Base-by-base conservation (phyloP, 37 sponge, comb jelly and placozoan genomes). In the Chondrilla cf. caribensis region DNA sequence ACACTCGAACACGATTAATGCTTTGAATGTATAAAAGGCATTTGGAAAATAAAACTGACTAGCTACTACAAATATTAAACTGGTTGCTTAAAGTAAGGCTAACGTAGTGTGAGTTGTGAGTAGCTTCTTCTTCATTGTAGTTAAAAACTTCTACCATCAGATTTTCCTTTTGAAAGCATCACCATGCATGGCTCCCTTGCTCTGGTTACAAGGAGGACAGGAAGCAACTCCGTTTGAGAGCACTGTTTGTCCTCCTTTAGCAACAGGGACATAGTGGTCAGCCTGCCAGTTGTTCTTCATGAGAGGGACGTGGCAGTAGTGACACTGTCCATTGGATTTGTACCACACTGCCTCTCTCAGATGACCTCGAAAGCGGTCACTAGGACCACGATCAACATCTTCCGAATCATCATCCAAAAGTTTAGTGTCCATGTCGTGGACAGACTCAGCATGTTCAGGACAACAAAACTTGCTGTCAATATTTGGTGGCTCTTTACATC, bases 201-300 rank as follows among this genome's bases (percentile, higher is more conserved):
- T 73, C 43, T 41, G 44, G 76, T 73, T 73, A 43, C 76, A 73
- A 19, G 76, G 40, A 73, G 76, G 41, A 39, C 76, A 73, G 25
- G 44, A n/a, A 9, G 25, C 44, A 1, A 43, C 44, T 40, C 76
- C 76, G 40, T 73, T 73, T 42, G 41, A 31, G n/a, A 73, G 76
- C n/a, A 37, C 36, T 41, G 76, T 73, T 2, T 6, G 44, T 21
- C 76, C 76, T 36, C 76, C 76, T 38, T 38, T 15, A 37, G 41
- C 76, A 37, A 73, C 76, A 39, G 76, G 76, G 2, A 39, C 25
- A 37, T 42, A 24, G 44, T 73, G 76, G 36, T 73, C 76, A 38
- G 76, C 76, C 18, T 73, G 76, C 68, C 68, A 67, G 2, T 42
- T 42, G 24, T 73, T 40, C 36, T 9, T 32, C 1, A 3, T 5